Base-by-base conservation (phyloP, 2,797 vertebrate genomes). In the Naso thynnoides region DNA sequence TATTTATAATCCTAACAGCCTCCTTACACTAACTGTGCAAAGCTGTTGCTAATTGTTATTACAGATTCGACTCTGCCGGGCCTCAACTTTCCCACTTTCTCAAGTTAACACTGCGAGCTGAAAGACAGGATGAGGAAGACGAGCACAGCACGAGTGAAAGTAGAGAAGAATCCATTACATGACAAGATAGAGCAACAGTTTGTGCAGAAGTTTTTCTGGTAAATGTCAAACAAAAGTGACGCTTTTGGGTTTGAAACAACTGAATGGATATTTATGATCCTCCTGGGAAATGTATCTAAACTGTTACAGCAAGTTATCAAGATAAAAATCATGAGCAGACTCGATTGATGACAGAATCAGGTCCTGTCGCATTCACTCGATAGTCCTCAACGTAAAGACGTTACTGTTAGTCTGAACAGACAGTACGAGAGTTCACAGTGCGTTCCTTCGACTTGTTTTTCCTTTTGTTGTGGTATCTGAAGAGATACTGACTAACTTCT, bases 41-140 rank as follows among this genome's bases (percentile, higher is more conserved):
- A 74, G 73, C 78, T 78, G 69, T 21, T 42, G 73, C 64, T 82
- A 84, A 86, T 89, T 87, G 79, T 86, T 86, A 73, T 81, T 83
- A 61, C 76, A 70, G 86, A 82, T 89, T 86, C 69, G 78, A 79
- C 73, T 60, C 16, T 71, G 70, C 63, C 13, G 42, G 64, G 26
- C 73, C 73, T 69, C 58, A 0, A 59, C 42, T 56, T 74, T 86
- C 70, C 76, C 79, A 71, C 36, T 80, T 73, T 59, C 80, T 81
- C 83, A 75, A 49, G 66, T 73, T 67, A 66, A 55, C 59, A 39
- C 50, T n/a, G 64, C 10, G 33, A 56, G 49, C 61, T 31, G 27
- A 57, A 31, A 55, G 42, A 10, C 56, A 19, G 26, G 52, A 24
- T 21, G 47, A 68, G 55, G 42, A 33, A 33, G 33, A 50, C 1